Evolutionary conservation across 2,888 invertebrate species (phyloP), one percentile per base, ranked within the genome.

Genomic region (Tholera decimalis): DNA sequence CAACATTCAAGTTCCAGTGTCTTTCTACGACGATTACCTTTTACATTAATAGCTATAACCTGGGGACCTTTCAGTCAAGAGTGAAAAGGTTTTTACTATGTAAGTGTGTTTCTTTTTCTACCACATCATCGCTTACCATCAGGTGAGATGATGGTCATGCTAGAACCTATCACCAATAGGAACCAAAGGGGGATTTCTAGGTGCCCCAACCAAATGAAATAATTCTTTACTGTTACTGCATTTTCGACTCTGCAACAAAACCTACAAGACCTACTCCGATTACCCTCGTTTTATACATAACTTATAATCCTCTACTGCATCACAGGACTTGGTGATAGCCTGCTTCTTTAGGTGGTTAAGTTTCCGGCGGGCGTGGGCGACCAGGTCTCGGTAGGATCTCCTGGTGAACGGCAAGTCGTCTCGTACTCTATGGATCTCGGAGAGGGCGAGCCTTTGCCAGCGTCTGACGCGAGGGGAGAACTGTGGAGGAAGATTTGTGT

Each of bases 341-440:
- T 87, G 83, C 33, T 85, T 89, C 64, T 86, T 85, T 22, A 94
- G 69, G 26, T 91, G 91, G 61, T 85, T 86, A 1, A 94, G 87
- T 62, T 90, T 88, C 6, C 91, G 76, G 3, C 87, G 86, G 2
- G 89, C 87, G 63, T 95, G 95, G 2, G 88, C 74, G 5, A 94
- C 85, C 9, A 95, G 74, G 77, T 95, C 95, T 3, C 85, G 82
- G 77, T 93, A 95, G 0, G 89, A 87, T 15, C 83, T 82, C 9
- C 91, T 82, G n/a, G 93, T 88, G 71, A 92, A 90, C 30, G 87
- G 86, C 8, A 95, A 79, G 77, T 95, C 94, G 20, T 92, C 91
- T 22, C 87, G 84, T 0, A 94, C 92, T 35, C 94, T 83, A 50
- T 91, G 86, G 18, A 95, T 85, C 76, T 95, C 95, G 24, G 87